Conservation (phyloP, 2,888 invertebrate genomes). For the Ethmia dodecea region DNA sequence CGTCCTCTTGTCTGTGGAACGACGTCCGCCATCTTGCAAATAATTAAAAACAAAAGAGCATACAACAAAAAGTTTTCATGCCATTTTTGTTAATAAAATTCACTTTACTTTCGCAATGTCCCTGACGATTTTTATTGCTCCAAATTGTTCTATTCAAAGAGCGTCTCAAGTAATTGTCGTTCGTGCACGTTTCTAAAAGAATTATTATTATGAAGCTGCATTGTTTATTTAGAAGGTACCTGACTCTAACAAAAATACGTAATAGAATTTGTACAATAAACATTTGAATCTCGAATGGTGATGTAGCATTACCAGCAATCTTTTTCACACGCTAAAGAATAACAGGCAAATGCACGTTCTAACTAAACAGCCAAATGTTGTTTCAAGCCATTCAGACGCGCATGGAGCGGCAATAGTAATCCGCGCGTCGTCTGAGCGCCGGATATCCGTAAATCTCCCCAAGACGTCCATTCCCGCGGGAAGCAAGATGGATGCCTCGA, state of each 20-base stretch:
- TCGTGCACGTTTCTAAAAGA: neutral
- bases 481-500: conserved; percentile 6
- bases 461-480: conserved; percentile 14
- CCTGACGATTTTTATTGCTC: conserved; percentile 26
- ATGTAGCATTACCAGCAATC: too few species aligned
- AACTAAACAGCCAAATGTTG: conserved; percentile 18
- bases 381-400: conserved; percentile 14
- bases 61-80: conserved; percentile 4
- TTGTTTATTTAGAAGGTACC: neutral
- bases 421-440: conserved; percentile 17
- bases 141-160: conserved; percentile 30
- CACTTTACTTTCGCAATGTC: conserved; percentile 21
- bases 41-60: conserved; percentile 8
- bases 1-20: conserved; percentile 1
- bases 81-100: conserved; percentile 5
- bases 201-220: too few species aligned
- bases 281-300: too few species aligned
- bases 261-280: too few species aligned
- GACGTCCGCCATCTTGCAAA: conserved; percentile 4
- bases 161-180: conserved; percentile 21
- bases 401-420: conserved; percentile 10
- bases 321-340: too few species aligned
- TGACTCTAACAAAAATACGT: too few species aligned
- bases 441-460: conserved; percentile 33
- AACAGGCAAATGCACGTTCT: too few species aligned